Percentiles rank a stretch among this genome's conserved stretches.
Evolutionary conservation across 2,113 vertebrate species (phyloP).

Genomic region (Desmodus rotundus): DNA sequence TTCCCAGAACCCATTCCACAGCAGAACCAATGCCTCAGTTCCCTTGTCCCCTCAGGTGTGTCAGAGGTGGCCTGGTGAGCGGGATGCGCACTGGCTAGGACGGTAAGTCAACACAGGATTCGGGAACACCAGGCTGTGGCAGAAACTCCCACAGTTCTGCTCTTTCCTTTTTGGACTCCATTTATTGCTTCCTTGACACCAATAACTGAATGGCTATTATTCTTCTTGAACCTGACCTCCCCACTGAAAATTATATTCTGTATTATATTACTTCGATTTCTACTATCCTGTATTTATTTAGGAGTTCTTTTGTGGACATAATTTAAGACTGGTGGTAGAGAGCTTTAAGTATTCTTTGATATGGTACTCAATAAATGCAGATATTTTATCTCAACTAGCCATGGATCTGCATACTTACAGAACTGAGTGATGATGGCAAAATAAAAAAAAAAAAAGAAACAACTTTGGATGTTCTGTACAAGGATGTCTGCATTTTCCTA

Average conservation of each 20-base stretch:
- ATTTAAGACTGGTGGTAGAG: background rate
- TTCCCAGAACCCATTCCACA: background rate
- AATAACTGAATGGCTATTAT: background rate
- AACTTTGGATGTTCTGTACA: background rate
- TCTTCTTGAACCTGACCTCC: background rate
- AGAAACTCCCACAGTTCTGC: background rate
- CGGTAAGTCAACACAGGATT: background rate
- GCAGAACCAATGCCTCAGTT: background rate
- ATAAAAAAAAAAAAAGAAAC: background rate
- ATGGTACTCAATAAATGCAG: background rate
- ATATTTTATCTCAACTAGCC: background rate
- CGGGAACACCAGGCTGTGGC: too few relatives aligned
- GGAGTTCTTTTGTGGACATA: background rate
- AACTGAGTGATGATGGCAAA: background rate
- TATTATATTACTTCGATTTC: background rate
- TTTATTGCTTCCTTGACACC: background rate
- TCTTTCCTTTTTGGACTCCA: background rate
- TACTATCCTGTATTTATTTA: background rate
- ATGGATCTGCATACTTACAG: background rate
- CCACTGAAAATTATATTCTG: background rate
- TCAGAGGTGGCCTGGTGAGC: background rate
- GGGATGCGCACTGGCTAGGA: accelerated
- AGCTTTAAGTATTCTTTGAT: background rate
- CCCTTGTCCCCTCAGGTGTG: too few relatives aligned
- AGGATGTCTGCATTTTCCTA: background rate